phyloP scores from a whole-genome alignment of 2,113 vertebrate species.

The Coptodon rendalli region DNA sequence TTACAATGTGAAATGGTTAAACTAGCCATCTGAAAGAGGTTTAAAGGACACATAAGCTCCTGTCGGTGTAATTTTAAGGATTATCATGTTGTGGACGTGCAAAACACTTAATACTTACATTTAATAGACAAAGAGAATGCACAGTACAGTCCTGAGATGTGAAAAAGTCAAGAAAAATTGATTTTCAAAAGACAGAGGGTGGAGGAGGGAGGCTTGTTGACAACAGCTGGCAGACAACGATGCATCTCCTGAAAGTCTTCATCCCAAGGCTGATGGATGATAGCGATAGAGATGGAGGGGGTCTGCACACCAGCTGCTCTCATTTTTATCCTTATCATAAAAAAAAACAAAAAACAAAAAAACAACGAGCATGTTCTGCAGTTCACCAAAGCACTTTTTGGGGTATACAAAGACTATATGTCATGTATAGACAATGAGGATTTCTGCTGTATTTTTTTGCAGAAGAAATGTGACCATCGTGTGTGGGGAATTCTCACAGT shows the following conservation, averaged over 20 bases:
- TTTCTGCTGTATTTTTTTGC: background rate
- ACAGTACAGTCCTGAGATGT: background rate
- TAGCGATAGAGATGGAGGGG: conserved; percentile 4
- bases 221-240: conserved; percentile 46
- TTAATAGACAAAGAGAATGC: background rate
- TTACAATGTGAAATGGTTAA: too few relatives aligned
- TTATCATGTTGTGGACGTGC: background rate
- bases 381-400: background rate
- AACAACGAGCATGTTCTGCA: background rate
- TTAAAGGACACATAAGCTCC: background rate
- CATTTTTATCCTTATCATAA: conserved; percentile 20
- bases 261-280: conserved; percentile 53
- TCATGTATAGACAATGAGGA: background rate
- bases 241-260: conserved; percentile 44
- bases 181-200: conserved; percentile 15
- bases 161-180: background rate
- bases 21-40: background rate
- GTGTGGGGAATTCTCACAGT: background rate
- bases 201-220: background rate
- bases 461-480: background rate
- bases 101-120: background rate
- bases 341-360: background rate
- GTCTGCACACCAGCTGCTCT: background rate
- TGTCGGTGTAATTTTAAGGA: background rate
- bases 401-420: background rate